Evolutionary conservation across 2,113 vertebrate species (phyloP).

Genomic region (Mixornis gularis): DNA sequence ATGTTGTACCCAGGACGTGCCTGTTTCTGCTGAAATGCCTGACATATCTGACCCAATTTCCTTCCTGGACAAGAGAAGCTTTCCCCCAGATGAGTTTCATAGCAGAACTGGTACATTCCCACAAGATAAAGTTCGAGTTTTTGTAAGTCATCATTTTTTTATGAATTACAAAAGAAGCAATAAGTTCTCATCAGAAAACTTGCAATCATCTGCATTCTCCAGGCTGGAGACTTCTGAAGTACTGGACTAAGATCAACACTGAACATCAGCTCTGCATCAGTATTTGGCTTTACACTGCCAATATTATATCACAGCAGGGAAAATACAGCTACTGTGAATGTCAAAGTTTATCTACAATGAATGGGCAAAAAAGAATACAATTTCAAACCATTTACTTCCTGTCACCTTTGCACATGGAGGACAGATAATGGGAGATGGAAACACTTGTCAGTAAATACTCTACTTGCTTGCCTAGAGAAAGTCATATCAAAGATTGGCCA

Average conservation of each 20-base stretch:
- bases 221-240: not conserved
- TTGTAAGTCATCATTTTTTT: not conserved
- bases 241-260: not conserved
- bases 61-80: not conserved
- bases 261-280: not conserved
- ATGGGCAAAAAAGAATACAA: not conserved
- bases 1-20: not conserved
- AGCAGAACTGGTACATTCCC: not conserved
- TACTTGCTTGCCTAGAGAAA: not conserved
- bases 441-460: not conserved
- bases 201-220: not conserved
- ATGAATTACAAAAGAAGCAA: not conserved
- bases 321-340: not conserved
- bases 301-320: not conserved
- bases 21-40: not conserved
- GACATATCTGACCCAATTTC: not conserved
- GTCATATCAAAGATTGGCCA: not conserved
- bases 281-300: not conserved
- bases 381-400: not conserved
- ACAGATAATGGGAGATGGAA: not conserved
- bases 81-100: not conserved
- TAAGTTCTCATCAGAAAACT: not conserved
- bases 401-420: not conserved
- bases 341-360: not conserved
- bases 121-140: not conserved